Evolutionary conservation across 2,797 vertebrate species (phyloP).

Genomic region (Bradypodion ventrale): DNA sequence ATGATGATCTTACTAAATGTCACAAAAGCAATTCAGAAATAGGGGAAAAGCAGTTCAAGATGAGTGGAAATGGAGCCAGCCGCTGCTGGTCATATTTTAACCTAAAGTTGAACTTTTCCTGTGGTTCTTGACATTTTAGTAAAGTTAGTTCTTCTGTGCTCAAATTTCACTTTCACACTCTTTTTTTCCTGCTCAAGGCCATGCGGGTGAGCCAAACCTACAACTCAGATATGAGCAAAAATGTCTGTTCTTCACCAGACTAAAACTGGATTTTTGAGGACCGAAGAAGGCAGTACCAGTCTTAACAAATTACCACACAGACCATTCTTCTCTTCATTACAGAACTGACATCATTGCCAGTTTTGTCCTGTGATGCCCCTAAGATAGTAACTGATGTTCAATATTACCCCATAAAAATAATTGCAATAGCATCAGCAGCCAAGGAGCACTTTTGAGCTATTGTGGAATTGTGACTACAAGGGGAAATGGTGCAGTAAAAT

Average conservation of each 20-base stretch:
- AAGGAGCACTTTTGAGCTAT: background rate
- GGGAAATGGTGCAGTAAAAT: background rate
- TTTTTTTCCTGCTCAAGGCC: background rate
- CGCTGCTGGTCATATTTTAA: slow-evolving; percentile 13
- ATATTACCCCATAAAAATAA: background rate
- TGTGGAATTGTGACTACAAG: background rate
- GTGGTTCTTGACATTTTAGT: background rate
- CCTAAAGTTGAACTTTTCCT: background rate
- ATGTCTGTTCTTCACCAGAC: background rate
- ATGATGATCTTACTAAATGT: slow-evolving; percentile 13
- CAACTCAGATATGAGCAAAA: background rate
- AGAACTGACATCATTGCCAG: background rate
- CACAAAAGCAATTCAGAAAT: background rate
- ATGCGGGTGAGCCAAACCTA: background rate
- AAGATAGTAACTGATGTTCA: background rate
- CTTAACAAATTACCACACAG: too few species aligned
- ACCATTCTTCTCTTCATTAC: too few species aligned
- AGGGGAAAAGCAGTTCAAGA: background rate
- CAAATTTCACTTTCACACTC: slow-evolving; percentile 7
- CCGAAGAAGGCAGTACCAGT: background rate
- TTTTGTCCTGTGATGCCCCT: background rate
- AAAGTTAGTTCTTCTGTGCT: background rate
- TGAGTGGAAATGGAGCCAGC: background rate
- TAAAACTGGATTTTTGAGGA: background rate
- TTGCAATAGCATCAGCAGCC: background rate